Evolutionary conservation across 2,797 vertebrate genomes (phyloP).

Genomic region (Aphelocoma californica): DNA sequence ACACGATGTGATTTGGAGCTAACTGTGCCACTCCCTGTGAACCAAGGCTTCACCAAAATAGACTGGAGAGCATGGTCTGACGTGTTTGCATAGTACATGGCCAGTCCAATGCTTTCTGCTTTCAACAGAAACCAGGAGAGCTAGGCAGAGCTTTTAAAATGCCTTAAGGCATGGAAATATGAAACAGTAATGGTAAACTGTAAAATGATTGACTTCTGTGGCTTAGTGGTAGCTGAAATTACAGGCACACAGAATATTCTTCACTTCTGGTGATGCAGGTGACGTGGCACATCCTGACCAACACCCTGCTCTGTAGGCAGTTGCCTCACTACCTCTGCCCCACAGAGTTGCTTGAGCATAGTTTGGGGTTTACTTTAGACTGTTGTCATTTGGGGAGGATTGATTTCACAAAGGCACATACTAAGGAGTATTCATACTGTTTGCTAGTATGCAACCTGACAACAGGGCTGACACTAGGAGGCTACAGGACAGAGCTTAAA

Average conservation of each 20-base stretch:
- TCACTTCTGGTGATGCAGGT: neutral
- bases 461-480: neutral
- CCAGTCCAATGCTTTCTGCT: neutral
- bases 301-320: neutral
- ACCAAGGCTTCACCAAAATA: neutral
- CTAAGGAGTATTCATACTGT: neutral
- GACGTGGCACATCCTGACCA: neutral
- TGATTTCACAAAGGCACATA: neutral
- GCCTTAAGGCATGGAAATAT: slow-evolving; percentile 7
- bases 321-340: neutral
- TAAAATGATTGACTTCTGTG: neutral
- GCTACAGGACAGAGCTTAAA: neutral
- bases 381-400: neutral
- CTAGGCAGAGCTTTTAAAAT: neutral
- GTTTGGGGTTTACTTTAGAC: accelerated
- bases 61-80: neutral
- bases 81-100: neutral
- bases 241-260: neutral
- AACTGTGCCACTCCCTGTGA: neutral
- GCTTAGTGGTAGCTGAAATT: neutral
- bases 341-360: neutral
- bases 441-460: neutral
- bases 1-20: neutral
- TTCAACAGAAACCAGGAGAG: neutral
- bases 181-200: neutral